A percentile compares a stretch with the other conserved stretches of the same genome.
Evolutionary conservation across 30 jellyfish, hydroid and myxozoan genomes (phyloP).

Genomic region (Catostylus mosaicus): DNA sequence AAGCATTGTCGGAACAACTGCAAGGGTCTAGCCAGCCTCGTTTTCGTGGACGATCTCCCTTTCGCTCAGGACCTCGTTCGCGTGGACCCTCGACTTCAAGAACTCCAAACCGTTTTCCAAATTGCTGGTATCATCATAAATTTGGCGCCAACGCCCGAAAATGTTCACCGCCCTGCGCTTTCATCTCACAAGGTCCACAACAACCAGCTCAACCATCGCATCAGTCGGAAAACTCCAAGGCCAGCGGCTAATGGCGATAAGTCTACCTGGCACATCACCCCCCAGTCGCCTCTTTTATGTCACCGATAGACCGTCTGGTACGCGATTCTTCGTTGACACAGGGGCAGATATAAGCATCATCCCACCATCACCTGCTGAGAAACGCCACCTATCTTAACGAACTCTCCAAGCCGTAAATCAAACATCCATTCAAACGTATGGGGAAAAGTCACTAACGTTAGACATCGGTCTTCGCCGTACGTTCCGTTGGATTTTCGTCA

Average conservation of each 20-base stretch:
- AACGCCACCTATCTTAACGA: neutral
- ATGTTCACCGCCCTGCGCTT: slow-evolving; percentile 44
- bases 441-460: slow-evolving; percentile 6
- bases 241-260: slow-evolving; percentile 49
- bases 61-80: neutral
- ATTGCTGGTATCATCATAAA: slow-evolving; percentile 4
- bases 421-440: slow-evolving; percentile 1
- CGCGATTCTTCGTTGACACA: neutral
- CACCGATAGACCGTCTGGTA: neutral
- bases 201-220: neutral
- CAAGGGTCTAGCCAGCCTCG: neutral
- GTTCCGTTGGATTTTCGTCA: slow-evolving; percentile 23
- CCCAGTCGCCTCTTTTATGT: no score
- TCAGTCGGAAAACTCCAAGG: slow-evolving; percentile 41
- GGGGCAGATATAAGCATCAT: no score
- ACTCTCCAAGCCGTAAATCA: slow-evolving; percentile 16
- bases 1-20: neutral
- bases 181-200: no score
- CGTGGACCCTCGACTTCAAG: neutral
- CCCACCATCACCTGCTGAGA: slow-evolving; percentile 2
- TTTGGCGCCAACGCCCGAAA: slow-evolving; percentile 20
- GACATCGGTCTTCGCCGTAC: no score
- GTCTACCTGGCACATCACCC: slow-evolving; percentile 9
- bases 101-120: neutral
- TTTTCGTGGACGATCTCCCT: slow-evolving; percentile 6